Conservation (phyloP, 2,113 vertebrate genomes). For the Vireo altiloquus region DNA sequence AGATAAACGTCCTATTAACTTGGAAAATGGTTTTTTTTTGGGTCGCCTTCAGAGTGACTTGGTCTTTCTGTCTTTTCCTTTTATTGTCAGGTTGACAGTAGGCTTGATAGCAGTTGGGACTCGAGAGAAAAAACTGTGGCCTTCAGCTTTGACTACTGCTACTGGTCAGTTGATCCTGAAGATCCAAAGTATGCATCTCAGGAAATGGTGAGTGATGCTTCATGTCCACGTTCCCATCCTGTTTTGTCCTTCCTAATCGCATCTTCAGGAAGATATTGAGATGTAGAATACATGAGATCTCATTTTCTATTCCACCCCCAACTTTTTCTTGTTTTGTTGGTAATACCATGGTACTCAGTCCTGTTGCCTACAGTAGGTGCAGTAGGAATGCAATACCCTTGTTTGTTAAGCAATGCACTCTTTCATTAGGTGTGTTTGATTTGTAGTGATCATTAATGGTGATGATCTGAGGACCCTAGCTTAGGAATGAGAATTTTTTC, state of each 20-base stretch:
- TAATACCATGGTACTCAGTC: not conserved
- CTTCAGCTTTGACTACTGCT: constrained; percentile 97
- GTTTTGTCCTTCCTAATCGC: not conserved
- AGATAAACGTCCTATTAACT: not conserved
- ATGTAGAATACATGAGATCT: not conserved
- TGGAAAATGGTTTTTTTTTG: not conserved
- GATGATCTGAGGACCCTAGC: not conserved
- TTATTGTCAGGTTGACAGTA: constrained; percentile 79
- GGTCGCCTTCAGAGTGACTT: not conserved
- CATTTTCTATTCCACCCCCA: not conserved
- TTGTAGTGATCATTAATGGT: not conserved
- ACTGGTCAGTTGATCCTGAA: constrained; percentile 91
- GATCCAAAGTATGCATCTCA: constrained; percentile 90
- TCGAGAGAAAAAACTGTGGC: constrained; percentile 85
- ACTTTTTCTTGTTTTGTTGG: not conserved
- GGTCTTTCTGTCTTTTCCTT: not conserved
- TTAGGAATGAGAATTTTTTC: not conserved
- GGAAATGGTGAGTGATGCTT: constrained; percentile 84
- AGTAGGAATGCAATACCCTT: not conserved
- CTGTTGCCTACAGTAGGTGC: not conserved
- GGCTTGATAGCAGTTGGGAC: constrained; percentile 75
- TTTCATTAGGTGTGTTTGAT: not conserved
- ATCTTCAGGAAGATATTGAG: not conserved
- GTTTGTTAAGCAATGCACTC: not conserved
- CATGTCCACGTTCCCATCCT: not conserved